Base-by-base conservation (phyloP, 2,797 vertebrate species). In the Typhlichthys subterraneus region DNA sequence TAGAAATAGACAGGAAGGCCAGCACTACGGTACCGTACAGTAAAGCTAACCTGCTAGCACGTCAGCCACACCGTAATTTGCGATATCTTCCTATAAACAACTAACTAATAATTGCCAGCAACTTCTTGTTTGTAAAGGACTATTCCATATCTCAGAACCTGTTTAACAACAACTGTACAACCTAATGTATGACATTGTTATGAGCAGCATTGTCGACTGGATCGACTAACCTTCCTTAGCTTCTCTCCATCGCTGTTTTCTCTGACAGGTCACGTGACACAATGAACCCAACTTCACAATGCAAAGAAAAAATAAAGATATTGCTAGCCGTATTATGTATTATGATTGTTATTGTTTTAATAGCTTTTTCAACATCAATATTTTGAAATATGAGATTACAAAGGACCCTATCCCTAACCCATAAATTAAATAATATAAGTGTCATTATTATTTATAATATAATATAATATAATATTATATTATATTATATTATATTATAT, bases 161-260 rank as follows among this genome's bases (percentile, higher is more conserved):
- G 0, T 15, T 23, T 6, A 5, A 58, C 13, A 12, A 1, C 29
- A 1, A 4, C 0, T 1, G 0, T 2, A 0, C 1, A 1, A 3
- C 0, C 0, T 1, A 0, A 45, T 47, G 2, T 3, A 8, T 0
- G 11, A 60, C 0, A 42, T 0, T 9, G 12, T 8, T 0, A 8
- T 29, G 9, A 69, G 48, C 70, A 61, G 2, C 23, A 66, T 84
- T 14, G 15, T 1, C 2, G 7, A 3, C 17, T 53, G 0, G 68
- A 66, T 50, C 9, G 14, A 33, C 87, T 87, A 77, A 91, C 88
- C 88, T 90, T 88, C 86, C 86, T 88, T 86, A 91, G 89, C 87
- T 87, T 88, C 70, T 83, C 79, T 82, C 84, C 89, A 90, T 90
- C 78, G 77, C 82, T 86, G 83, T 66, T 2, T 12, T 31, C 42